Evolutionary conservation across 2,797 vertebrate genomes (phyloP).

Genomic region (Notolabrus celidotus): DNA sequence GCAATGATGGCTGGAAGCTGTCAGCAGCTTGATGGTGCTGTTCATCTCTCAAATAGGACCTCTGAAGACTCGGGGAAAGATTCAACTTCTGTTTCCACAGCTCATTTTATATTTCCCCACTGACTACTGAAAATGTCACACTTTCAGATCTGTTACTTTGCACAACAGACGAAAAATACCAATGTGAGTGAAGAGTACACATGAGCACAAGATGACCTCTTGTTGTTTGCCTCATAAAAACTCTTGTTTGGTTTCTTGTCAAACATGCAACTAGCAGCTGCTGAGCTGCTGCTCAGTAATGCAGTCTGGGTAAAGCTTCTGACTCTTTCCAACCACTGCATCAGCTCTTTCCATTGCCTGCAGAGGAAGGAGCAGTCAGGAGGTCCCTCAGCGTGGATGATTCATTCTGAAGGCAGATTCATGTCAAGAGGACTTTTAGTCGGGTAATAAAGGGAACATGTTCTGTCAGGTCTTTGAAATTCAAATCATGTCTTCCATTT

Average conservation of each 20-base stretch:
- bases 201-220: slow-evolving; percentile 48
- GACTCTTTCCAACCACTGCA: slow-evolving; percentile 28
- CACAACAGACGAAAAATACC: slow-evolving; percentile 36
- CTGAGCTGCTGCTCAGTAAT: too few relatives aligned
- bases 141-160: slow-evolving; percentile 45
- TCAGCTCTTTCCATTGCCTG: slow-evolving; percentile 28
- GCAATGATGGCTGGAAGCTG: slow-evolving; percentile 65
- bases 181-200: background rate
- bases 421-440: slow-evolving; percentile 71
- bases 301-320: background rate
- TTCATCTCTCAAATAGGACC: slow-evolving; percentile 51
- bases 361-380: slow-evolving; percentile 51
- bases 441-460: slow-evolving; percentile 60
- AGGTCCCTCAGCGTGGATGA: slow-evolving; percentile 59
- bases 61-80: slow-evolving; percentile 38
- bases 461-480: slow-evolving; percentile 81
- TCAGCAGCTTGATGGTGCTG: slow-evolving; percentile 35
- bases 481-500: slow-evolving; percentile 77
- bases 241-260: too few relatives aligned
- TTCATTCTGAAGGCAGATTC: slow-evolving; percentile 75
- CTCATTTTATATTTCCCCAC: slow-evolving; percentile 65
- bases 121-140: slow-evolving; percentile 52
- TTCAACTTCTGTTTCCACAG: slow-evolving; percentile 60
- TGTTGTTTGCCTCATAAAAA: slow-evolving; percentile 33
- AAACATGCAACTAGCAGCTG: too few relatives aligned